These are phyloP conservation scores for Archaeoteleia sp. DNA, from an alignment of 2,888 invertebrate genomes.

Conservation along the genomic window DNA sequence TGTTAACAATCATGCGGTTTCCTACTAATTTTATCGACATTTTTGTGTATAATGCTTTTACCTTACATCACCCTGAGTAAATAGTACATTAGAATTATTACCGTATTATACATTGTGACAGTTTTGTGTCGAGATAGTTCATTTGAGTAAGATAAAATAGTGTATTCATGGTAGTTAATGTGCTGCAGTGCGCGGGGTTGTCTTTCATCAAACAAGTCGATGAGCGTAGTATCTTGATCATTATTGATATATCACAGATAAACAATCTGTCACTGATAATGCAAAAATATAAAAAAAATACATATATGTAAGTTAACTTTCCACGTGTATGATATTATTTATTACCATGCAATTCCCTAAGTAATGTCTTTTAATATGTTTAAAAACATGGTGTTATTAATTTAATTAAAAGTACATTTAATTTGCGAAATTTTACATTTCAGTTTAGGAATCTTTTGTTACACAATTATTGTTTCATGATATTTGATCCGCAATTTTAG, in stretches of 20 bases:
- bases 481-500: too few relatives aligned
- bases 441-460: too few relatives aligned
- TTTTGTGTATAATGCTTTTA: too few relatives aligned
- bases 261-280: constrained; percentile 21
- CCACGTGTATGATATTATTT: too few relatives aligned
- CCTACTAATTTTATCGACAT: too few relatives aligned
- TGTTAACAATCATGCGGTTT: too few relatives aligned
- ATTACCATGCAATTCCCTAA: background rate
- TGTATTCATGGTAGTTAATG: constrained; percentile 41
- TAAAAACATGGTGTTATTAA: too few relatives aligned
- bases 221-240: constrained; percentile 22
- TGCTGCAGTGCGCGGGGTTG: constrained; percentile 21
- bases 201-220: constrained; percentile 34
- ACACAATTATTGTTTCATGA: too few relatives aligned
- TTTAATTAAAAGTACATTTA: too few relatives aligned
- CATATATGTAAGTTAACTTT: background rate
- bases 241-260: constrained; percentile 27
- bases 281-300: constrained; percentile 5
- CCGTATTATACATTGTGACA: constrained; percentile 43
- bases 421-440: background rate
- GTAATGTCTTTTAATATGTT: background rate
- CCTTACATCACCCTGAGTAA: too few relatives aligned
- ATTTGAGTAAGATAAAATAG: constrained; percentile 35
- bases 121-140: constrained; percentile 42
- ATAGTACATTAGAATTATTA: constrained; percentile 37